phyloP scores from a whole-genome alignment of 1,140 invertebrate genomes.

The Octopus bimaculoides region DNA sequence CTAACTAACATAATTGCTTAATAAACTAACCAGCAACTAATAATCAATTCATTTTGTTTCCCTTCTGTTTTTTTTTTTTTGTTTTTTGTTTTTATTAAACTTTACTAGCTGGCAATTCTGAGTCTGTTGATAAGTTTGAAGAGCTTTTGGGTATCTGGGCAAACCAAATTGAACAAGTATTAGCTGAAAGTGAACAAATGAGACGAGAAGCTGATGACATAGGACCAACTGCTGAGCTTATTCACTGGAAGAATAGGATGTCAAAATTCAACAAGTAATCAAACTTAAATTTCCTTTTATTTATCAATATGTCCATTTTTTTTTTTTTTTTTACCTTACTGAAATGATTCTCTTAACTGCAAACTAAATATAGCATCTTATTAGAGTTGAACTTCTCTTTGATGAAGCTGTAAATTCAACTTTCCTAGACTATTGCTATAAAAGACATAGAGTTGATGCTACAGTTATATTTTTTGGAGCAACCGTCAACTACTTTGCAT shows the following conservation, averaged over 20 bases:
- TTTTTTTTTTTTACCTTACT: too few relatives aligned
- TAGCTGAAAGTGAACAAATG: slow-evolving; percentile 67
- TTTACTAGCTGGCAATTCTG: slow-evolving; percentile 47
- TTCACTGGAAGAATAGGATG: slow-evolving; percentile 93
- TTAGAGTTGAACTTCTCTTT: too few relatives aligned
- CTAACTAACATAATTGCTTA: neutral
- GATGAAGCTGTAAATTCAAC: too few relatives aligned
- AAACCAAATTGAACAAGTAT: slow-evolving; percentile 57
- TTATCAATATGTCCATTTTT: too few relatives aligned
- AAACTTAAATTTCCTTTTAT: too few relatives aligned
- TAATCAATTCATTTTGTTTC: neutral
- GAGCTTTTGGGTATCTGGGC: slow-evolving; percentile 51
- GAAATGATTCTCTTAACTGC: too few relatives aligned
- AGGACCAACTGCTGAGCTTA: slow-evolving; percentile 87
- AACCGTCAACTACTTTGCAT: too few relatives aligned
- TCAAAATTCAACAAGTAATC: slow-evolving; percentile 77
- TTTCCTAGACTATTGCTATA: too few relatives aligned
- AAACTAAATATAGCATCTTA: too few relatives aligned
- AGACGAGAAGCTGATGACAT: slow-evolving; percentile 87
- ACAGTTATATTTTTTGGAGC: too few relatives aligned
- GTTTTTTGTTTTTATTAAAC: neutral
- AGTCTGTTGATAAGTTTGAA: slow-evolving; percentile 53
- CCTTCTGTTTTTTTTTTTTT: neutral
- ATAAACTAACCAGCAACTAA: neutral
- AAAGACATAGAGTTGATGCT: too few relatives aligned